Evolutionary conservation across 1,140 invertebrate species (phyloP), one percentile per base, ranked within the genome.

Genomic region (Diuraphis noxia): DNA sequence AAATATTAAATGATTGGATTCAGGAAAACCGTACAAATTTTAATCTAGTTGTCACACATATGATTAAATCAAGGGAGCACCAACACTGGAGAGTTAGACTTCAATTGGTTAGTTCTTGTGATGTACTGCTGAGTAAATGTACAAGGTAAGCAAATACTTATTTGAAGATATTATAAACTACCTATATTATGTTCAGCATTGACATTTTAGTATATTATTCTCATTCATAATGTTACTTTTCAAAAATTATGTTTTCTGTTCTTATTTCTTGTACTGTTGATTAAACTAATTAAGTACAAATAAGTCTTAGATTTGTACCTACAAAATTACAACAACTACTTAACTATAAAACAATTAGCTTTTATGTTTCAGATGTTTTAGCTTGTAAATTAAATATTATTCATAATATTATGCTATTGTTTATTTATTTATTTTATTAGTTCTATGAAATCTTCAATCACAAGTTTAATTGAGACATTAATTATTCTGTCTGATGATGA

Each of bases 401-500:
- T 1, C 10, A n/a, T n/a, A n/a, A 72, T 72, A 72, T 72, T 72
- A 17, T n/a, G 13, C n/a, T 6, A 17, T 30, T 82, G 4, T 41
- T 82, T 82, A 30, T 82, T 82, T 30, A 82, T 85, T n/a, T 46
- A 30, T 52, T 87, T 87, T 72, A 6, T 90, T 90, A 81, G 88
- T 46, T 81, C 72, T 41, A 92, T 93, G 92, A 41, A 91, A 46
- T 79, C 49, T 34, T 92, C 92, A 52, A 79, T 92, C 38, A 92
- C 89, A 43, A 72, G 82, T 79, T 86, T 93, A 77, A 86, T 93
- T 52, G 92, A 93, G 41, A 85, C 92, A 25, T 82, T 93, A 72
- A 92, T 92, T 25, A 40, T 92, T 41, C 81, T 93, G 30, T 93
- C 92, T 38, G 92, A 93, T 90, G 93, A 93, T 92, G 92, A 92